These are phyloP conservation scores for Keiferia lycopersicella DNA, from an alignment of 2,888 invertebrate genomes.

Conservation along the genomic window DNA sequence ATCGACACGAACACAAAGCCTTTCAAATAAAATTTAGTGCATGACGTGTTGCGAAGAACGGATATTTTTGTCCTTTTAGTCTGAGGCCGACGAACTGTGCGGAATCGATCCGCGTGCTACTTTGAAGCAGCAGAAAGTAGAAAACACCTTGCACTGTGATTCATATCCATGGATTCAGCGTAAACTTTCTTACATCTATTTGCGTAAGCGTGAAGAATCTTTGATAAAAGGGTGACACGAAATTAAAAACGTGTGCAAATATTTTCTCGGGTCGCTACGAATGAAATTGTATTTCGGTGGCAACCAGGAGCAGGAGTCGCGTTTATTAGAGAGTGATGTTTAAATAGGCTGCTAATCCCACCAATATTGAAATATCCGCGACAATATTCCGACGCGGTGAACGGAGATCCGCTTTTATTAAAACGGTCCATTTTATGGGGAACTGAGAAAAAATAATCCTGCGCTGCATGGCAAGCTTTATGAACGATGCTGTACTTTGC, in stretches of 20 bases:
- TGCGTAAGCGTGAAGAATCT: slow-evolving; percentile 10
- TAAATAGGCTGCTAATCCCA: slow-evolving; percentile 79
- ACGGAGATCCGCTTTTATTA: slow-evolving; percentile 78
- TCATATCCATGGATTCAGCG: background rate
- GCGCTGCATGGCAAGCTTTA: slow-evolving; percentile 2
- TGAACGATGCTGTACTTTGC: background rate
- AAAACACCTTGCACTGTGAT: background rate
- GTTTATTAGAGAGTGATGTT: slow-evolving; percentile 67
- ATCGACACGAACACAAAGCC: slow-evolving; percentile 54
- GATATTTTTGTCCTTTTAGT: background rate
- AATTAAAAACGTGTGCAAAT: slow-evolving; percentile 75
- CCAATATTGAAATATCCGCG: slow-evolving; percentile 81
- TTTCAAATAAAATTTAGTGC: slow-evolving; percentile 13
- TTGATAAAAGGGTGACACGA: slow-evolving; percentile 34
- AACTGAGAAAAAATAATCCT: slow-evolving; percentile 55
- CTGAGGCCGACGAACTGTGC: background rate
- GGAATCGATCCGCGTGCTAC: too few species aligned
- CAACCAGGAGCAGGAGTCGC: slow-evolving; percentile 60
- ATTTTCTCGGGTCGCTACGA: slow-evolving; percentile 67
- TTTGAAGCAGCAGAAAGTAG: background rate
- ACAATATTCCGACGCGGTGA: slow-evolving; percentile 72
- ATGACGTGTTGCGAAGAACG: slow-evolving; percentile 4
- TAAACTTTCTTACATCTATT: background rate
- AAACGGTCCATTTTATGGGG: slow-evolving; percentile 65
- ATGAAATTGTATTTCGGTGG: slow-evolving; percentile 76